Base-by-base conservation (phyloP, 2,888 invertebrate genomes). In the Stenolophus ochropezus region DNA sequence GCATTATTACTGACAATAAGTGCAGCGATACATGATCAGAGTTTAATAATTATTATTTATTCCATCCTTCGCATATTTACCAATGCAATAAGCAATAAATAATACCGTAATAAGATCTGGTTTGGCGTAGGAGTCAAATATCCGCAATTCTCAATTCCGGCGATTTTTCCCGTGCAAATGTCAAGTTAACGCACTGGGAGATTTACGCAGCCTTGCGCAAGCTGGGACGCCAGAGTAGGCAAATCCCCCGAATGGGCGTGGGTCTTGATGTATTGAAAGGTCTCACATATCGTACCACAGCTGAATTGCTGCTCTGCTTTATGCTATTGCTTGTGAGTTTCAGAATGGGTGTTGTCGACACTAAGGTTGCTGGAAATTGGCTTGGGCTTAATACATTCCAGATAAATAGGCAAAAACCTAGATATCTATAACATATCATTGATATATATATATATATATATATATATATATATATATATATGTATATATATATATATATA, bases 171-270 rank as follows among this genome's bases (percentile, higher is more conserved):
- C 6, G 4, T 16, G 33, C 33, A 69, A 69, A 69, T 69, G 65
- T 69, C 65, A 69, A 61, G 61, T 61, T 61, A 61, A 61, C 61
- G 61, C 61, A 61, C 23, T 61, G 23, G 61, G 58, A 77, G 77
- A 77, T 77, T 77, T 77, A 77, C 77, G 77, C 77, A 58, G 58
- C 58, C 33, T 77, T 77, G 27, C 42, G 77, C 47, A 77, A 77
- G 58, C 42, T 47, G 8, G 33, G 6, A 42, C 11, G 6, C 33
- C 8, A 11, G 33, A 42, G 33, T 42, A 42, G 11, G 33, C 11
- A 42, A 42, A 42, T 42, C 33, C 33, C 33, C 11, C 8, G 33
- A 42, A 6, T 11, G 33, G 33, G 33, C 33, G 33, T 42, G 33
- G 33, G 33, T 42, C 0, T 42, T 42, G 33, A 42, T 42, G 8